Evolutionary conservation across 2,113 vertebrate species (phyloP).

Genomic region (Eurystomus gularis): DNA sequence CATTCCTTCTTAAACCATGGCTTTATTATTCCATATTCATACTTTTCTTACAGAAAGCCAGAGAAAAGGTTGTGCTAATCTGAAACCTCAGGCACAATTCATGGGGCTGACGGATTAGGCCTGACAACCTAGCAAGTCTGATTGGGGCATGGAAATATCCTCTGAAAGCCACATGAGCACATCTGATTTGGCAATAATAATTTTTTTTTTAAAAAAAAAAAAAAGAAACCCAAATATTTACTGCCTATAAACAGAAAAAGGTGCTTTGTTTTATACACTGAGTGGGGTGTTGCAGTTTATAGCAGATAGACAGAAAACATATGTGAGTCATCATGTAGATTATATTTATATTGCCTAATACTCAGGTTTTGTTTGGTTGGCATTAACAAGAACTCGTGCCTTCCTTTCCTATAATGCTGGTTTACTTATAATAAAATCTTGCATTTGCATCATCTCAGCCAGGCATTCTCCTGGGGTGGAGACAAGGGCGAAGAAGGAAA

Average conservation of each 20-base stretch:
- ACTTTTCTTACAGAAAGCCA: not conserved
- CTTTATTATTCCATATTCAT: not conserved
- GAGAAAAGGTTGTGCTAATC: not conserved
- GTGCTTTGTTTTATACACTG: not conserved
- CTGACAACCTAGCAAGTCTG: not conserved
- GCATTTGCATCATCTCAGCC: not conserved
- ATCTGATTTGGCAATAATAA: constrained; percentile 3
- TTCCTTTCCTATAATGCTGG: constrained; percentile 26
- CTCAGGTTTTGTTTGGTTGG: constrained; percentile 33
- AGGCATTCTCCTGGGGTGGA: not conserved
- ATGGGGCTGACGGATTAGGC: not conserved
- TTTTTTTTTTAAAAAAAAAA: not conserved
- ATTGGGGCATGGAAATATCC: not conserved
- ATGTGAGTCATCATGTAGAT: constrained; percentile 37
- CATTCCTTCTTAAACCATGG: not conserved
- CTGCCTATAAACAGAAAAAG: not conserved
- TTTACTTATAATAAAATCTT: constrained; percentile 58
- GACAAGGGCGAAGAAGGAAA: not conserved
- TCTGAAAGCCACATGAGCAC: not conserved
- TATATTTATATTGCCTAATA: constrained; percentile 50
- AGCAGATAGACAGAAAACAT: constrained; percentile 12
- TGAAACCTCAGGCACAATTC: not conserved
- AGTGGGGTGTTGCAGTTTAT: not conserved
- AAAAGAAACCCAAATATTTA: not conserved
- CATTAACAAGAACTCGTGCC: constrained; percentile 24